phyloP scores from a whole-genome alignment of 30 jellyfish, hydroid and myxozoan genomes.

The Hydractinia symbiolongicarpus region DNA sequence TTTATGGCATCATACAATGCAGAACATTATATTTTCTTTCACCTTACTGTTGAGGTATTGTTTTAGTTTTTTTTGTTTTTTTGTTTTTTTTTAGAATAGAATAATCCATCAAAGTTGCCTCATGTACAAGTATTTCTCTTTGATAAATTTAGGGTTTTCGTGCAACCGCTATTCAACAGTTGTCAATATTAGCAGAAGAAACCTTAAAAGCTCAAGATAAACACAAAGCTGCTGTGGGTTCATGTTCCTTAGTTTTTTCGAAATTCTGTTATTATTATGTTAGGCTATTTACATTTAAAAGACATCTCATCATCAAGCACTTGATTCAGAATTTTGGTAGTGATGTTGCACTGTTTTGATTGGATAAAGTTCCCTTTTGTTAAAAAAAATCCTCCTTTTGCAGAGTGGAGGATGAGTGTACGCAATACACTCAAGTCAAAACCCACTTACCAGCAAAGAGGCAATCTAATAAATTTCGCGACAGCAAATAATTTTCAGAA shows the following conservation, averaged over 20 bases:
- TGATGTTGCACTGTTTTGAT: too few species aligned
- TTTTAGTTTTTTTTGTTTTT: not conserved
- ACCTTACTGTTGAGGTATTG: conserved; percentile 82
- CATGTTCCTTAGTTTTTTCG: not conserved
- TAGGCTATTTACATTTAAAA: too few species aligned
- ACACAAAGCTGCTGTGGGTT: conserved; percentile 23
- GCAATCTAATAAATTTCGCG: too few species aligned
- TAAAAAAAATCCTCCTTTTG: too few species aligned
- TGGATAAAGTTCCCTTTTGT: too few species aligned
- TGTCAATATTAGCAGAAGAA: conserved; percentile 79
- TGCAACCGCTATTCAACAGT: conserved; percentile 94
- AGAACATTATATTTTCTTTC: conserved; percentile 85
- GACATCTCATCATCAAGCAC: too few species aligned
- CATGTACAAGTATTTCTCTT: not conserved
- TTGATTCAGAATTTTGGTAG: too few species aligned
- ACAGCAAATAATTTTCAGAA: too few species aligned
- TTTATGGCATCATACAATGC: conserved; percentile 94
- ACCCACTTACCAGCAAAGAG: too few species aligned
- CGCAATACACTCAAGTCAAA: too few species aligned
- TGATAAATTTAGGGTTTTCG: conserved; percentile 74
- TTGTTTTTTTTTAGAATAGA: not conserved
- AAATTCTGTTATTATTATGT: not conserved
- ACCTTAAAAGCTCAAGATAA: conserved; percentile 71
- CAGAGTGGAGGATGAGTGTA: too few species aligned
- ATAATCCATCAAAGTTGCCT: not conserved